Evolutionary conservation across 1,140 invertebrate genomes (phyloP).

Genomic region (Rhagoletis zephyria): DNA sequence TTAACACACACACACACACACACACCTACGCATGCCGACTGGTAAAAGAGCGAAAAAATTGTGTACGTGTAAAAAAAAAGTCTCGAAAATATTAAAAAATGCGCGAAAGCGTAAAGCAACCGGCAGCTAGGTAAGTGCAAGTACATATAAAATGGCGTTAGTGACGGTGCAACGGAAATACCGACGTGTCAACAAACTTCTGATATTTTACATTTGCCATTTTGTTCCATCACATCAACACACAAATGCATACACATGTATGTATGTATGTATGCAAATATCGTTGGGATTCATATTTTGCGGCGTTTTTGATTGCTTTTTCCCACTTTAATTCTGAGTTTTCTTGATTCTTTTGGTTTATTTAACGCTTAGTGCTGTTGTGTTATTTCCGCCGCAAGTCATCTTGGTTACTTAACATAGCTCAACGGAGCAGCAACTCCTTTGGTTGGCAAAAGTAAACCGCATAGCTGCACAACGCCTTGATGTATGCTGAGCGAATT

Average conservation of each 20-base stretch:
- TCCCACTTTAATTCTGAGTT: background rate
- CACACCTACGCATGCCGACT: no score
- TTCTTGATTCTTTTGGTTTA: constrained; percentile 1
- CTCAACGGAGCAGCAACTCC: background rate
- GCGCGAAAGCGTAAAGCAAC: constrained; percentile 21
- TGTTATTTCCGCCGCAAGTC: background rate
- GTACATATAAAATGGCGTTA: background rate
- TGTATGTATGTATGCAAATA: background rate
- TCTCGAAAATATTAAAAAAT: constrained; percentile 43
- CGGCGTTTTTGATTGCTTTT: constrained; percentile 6
- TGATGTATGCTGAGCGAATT: constrained; percentile 19
- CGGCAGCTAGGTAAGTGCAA: background rate
- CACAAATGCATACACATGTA: background rate
- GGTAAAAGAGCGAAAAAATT: background rate
- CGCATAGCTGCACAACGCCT: background rate
- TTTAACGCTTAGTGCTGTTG: background rate
- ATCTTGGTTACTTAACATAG: background rate
- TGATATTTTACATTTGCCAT: constrained; percentile 41
- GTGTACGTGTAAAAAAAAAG: background rate
- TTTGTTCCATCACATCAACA: background rate
- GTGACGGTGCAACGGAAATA: constrained; percentile 34
- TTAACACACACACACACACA: background rate
- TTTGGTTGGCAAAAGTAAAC: background rate
- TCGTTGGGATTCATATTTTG: background rate
- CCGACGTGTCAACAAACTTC: constrained; percentile 50